Conservation (phyloP, 2,888 invertebrate species). For the Notodonta dromedarius region DNA sequence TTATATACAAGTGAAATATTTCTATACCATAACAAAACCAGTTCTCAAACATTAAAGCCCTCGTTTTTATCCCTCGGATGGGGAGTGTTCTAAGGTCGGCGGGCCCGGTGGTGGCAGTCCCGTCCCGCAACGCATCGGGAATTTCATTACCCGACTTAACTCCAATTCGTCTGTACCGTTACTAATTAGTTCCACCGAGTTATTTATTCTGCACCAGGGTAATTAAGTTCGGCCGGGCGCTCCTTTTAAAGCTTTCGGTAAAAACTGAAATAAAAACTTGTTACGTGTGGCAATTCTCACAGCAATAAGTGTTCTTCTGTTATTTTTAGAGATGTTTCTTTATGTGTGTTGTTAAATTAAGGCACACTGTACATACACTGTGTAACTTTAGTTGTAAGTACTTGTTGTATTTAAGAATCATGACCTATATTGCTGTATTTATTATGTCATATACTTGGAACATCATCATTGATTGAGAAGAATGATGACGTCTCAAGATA, state of each 20-base stretch:
- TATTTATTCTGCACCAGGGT: slow-evolving; percentile 56
- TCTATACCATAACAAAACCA: too few relatives aligned
- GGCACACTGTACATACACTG: neutral
- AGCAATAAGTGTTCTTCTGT: slow-evolving; percentile 3
- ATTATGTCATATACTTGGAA: too few relatives aligned
- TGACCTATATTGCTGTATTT: too few relatives aligned
- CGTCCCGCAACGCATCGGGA: slow-evolving; percentile 36
- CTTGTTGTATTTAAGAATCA: too few relatives aligned
- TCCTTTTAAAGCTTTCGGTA: slow-evolving; percentile 21
- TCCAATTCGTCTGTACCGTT: slow-evolving; percentile 52
- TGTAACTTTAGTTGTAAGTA: neutral
- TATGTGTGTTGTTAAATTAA: neutral
- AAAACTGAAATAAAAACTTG: slow-evolving; percentile 13
- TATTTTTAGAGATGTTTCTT: neutral
- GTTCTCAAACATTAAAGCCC: too few relatives aligned
- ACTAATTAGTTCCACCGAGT: slow-evolving; percentile 59
- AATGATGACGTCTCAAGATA: too few relatives aligned
- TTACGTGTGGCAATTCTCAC: slow-evolving; percentile 7
- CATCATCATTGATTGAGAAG: too few relatives aligned
- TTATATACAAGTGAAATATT: too few relatives aligned
- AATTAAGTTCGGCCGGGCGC: slow-evolving; percentile 42
- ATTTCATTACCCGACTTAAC: slow-evolving; percentile 61
- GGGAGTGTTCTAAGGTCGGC: neutral
- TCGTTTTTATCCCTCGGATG: neutral
- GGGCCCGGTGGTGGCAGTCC: neutral